phyloP scores from a whole-genome alignment of 1,140 invertebrate genomes.

The Bombus waltoni region DNA sequence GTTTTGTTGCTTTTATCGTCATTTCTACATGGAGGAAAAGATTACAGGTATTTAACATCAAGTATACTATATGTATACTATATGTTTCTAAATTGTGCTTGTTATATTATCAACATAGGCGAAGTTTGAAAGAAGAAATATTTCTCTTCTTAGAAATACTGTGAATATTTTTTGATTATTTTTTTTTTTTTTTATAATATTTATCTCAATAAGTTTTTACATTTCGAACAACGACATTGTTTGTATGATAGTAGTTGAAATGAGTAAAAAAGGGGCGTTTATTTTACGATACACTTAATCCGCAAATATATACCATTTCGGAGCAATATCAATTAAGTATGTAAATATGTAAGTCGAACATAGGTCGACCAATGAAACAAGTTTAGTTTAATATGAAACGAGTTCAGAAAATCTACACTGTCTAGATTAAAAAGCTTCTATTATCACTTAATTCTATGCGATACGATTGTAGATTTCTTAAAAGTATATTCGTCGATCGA shows the following conservation, averaged over 20 bases:
- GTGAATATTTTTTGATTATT: neutral
- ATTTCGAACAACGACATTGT: neutral
- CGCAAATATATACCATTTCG: neutral
- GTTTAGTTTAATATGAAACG: neutral
- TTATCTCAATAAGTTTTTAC: neutral
- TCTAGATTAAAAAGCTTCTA: neutral
- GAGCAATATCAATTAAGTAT: neutral
- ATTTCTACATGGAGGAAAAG: constrained; percentile 5
- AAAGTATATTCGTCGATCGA: neutral
- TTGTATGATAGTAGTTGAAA: neutral
- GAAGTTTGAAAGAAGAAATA: neutral
- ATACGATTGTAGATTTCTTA: constrained; percentile 1
- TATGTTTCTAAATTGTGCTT: constrained; percentile 5
- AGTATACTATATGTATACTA: neutral
- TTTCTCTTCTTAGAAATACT: neutral
- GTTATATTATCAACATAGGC: neutral
- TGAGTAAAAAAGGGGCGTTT: neutral
- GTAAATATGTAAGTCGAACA: neutral
- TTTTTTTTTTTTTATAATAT: neutral
- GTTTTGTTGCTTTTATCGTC: too few species aligned
- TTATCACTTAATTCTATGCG: constrained; percentile 12
- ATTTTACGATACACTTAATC: neutral
- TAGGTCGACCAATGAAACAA: neutral
- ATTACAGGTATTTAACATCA: constrained; percentile 19
- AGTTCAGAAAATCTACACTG: neutral